Percentiles rank a stretch among this genome's conserved stretches.
Evolutionary conservation across 1,140 invertebrate species (phyloP).

Genomic region (Neelides sp.): DNA sequence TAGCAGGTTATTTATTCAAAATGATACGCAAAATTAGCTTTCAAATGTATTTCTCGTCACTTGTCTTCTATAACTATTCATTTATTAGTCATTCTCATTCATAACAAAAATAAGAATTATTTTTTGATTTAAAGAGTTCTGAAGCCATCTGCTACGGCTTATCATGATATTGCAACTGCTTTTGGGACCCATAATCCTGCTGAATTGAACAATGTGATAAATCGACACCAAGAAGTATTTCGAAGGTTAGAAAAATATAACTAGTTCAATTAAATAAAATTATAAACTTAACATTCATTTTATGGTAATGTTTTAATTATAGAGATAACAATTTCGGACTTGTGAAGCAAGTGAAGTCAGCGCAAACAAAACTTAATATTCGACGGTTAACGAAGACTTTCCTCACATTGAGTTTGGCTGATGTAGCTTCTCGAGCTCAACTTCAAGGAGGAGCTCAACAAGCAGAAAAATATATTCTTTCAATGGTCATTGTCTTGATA

Average conservation of each 20-base stretch:
- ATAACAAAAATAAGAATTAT: conserved; percentile 19
- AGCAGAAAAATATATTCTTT: conserved; percentile 86
- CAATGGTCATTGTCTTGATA: conserved; percentile 57
- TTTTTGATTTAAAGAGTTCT: conserved; percentile 61
- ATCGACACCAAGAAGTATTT: conserved; percentile 67
- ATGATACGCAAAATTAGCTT: background rate
- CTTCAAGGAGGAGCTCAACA: conserved; percentile 58
- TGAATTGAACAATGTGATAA: conserved; percentile 54
- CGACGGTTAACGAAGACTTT: conserved; percentile 94
- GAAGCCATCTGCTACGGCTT: conserved; percentile 79
- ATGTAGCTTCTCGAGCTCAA: conserved; percentile 84
- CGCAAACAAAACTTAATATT: conserved; percentile 91
- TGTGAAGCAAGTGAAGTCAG: conserved; percentile 62
- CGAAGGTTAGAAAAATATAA: conserved; percentile 35
- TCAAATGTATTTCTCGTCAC: background rate
- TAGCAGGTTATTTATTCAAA: conserved; percentile 12
- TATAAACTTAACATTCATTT: conserved; percentile 2
- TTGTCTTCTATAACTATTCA: background rate
- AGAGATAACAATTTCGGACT: conserved; percentile 46
- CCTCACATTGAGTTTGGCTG: conserved; percentile 79
- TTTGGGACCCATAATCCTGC: conserved; percentile 62
- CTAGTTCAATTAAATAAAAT: background rate
- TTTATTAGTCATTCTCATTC: too few relatives aligned
- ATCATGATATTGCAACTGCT: conserved; percentile 73
- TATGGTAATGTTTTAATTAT: conserved; percentile 28